phyloP scores from a whole-genome alignment of 2,113 vertebrate species.

The Promerops cafer region DNA sequence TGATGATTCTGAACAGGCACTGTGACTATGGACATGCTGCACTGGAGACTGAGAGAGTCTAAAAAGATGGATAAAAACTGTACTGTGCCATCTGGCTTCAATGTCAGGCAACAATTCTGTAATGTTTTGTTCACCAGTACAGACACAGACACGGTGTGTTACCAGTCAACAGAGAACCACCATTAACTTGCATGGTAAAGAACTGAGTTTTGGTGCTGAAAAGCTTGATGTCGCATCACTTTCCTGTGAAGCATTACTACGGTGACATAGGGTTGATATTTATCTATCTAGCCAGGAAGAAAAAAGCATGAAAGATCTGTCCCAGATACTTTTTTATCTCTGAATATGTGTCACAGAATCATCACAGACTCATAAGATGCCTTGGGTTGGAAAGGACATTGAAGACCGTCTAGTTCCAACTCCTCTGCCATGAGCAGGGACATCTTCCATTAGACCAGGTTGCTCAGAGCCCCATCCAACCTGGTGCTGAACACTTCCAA shows the following conservation, averaged over 20 bases:
- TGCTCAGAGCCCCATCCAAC: background rate
- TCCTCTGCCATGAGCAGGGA: background rate
- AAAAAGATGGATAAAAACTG: background rate
- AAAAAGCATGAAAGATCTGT: background rate
- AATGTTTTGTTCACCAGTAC: background rate
- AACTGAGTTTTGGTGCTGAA: background rate
- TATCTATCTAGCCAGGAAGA: background rate
- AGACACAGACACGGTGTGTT: background rate
- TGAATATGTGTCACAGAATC: background rate
- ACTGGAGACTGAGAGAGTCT: background rate
- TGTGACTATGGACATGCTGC: background rate
- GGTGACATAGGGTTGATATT: background rate
- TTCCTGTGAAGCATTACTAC: background rate
- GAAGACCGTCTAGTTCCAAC: background rate
- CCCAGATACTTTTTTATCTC: background rate
- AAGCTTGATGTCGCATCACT: background rate
- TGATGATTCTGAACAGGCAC: background rate
- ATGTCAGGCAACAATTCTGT: background rate
- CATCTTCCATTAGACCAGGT: too few species aligned
- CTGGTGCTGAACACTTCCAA: rapidly evolving
- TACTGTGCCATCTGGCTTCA: background rate
- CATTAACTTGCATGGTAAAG: background rate
- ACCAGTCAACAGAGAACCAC: background rate
- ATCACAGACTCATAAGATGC: background rate
- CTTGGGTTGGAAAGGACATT: background rate